Evolutionary conservation across 2,888 invertebrate genomes (phyloP), one percentile per base, ranked within the genome.

Genomic region (Buathra laborator): DNA sequence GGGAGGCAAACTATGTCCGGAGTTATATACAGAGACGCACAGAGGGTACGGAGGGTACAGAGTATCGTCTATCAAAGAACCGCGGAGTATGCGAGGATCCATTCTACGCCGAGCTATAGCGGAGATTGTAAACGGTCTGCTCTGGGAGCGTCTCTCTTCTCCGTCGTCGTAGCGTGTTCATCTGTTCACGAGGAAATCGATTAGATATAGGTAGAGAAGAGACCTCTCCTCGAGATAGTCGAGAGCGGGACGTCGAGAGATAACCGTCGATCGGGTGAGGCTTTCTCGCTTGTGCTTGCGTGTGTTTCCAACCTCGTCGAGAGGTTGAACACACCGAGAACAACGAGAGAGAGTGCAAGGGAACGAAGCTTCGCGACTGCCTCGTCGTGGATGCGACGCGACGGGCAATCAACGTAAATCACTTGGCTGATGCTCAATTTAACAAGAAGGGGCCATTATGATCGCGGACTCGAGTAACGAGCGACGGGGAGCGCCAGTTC

Each of bases 401-500:
- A 90, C 91, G 90, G 90, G 92, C 92, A 93, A 93, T 93, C 93
- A 93, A 93, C 93, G 92, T 93, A 93, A 93, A 93, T 93, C 92
- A 93, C 93, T 93, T 91, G 92, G 91, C 90, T 90, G 92, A 93
- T 93, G 92, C 92, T 93, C 92, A 92, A 93, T 93, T 93, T 93
- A 93, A 93, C 93, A 92, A 93, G 92, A 92, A 92, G 92, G 37
- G 90, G 90, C 92, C 91, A 93, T 93, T 93, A 92, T 92, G 91
- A 93, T 92, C 91, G 88, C 87, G 89, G 91, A 90, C 90, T 90
- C 89, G 89, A 92, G 90, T 91, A 93, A 92, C 93, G 91, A 90
- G 90, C 88, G 79, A 80, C 72, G 80, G 86, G 87, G 83, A 86
- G 85, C 84, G 86, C 80, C 85, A 64, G 71, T 44, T 85, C 66